Conservation (phyloP, 2,888 invertebrate species). For the Luperina testacea region DNA sequence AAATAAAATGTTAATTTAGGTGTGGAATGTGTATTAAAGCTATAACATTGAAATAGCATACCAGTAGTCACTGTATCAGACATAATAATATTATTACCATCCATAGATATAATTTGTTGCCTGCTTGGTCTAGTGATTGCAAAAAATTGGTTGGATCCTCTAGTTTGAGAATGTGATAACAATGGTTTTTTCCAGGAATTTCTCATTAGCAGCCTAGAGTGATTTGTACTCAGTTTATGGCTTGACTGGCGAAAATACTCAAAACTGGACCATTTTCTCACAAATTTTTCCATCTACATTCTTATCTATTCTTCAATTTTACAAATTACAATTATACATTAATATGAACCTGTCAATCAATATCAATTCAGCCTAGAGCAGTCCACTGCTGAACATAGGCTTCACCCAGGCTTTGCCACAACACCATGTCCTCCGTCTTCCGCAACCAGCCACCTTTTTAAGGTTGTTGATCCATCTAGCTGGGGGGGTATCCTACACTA, state of each 20-base stretch:
- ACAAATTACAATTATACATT: too few relatives aligned
- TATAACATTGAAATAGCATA: background rate
- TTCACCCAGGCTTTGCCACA: too few relatives aligned
- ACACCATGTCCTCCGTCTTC: too few relatives aligned
- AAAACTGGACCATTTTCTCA: too few relatives aligned
- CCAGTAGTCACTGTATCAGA: background rate
- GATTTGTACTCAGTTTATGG: background rate
- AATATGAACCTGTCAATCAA: background rate
- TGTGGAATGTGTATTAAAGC: background rate
- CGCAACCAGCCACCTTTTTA: too few relatives aligned
- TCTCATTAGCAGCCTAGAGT: background rate
- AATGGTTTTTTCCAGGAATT: background rate
- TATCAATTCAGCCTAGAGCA: too few relatives aligned
- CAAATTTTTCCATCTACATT: background rate
- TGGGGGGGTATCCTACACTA: too few relatives aligned
- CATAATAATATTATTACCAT: background rate
- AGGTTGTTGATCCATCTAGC: too few relatives aligned
- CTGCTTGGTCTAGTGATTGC: background rate
- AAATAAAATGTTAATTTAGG: background rate
- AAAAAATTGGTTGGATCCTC: background rate
- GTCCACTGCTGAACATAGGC: too few relatives aligned
- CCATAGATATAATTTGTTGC: background rate
- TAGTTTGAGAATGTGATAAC: background rate
- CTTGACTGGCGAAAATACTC: too few relatives aligned
- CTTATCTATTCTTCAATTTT: too few relatives aligned